These are phyloP conservation scores for Sardinella longiceps DNA, from an alignment of 2,797 vertebrate species.

Conservation along the genomic window DNA sequence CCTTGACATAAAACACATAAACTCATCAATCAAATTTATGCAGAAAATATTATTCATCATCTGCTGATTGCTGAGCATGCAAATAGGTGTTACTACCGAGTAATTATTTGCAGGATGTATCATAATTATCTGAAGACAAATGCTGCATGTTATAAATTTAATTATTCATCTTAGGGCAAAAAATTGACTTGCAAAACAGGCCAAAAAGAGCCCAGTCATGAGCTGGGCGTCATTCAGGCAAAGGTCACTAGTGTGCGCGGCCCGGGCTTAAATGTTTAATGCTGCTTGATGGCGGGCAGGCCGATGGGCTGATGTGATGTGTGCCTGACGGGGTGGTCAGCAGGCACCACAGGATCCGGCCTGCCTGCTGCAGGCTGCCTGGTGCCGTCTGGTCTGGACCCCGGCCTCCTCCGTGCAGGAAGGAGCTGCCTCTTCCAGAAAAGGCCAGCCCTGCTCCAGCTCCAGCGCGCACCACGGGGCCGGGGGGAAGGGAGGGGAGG, in stretches of 20 bases:
- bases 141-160: neutral
- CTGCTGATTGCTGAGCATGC: slow-evolving; percentile 36
- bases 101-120: slow-evolving; percentile 39
- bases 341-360: slow-evolving; percentile 24
- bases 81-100: slow-evolving; percentile 30
- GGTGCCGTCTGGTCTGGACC: slow-evolving; percentile 23
- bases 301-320: slow-evolving; percentile 8
- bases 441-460: neutral
- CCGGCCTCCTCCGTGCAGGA: slow-evolving; percentile 8
- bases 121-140: slow-evolving; percentile 13
- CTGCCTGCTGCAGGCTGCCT: neutral
- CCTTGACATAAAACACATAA: slow-evolving; percentile 44
- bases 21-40: slow-evolving; percentile 51
- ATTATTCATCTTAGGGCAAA: neutral
- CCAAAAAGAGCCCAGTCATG: slow-evolving; percentile 9
- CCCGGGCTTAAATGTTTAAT: slow-evolving; percentile 21
- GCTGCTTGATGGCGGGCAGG: slow-evolving; percentile 17
- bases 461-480: neutral
- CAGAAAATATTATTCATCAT: slow-evolving; percentile 45
- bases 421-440: slow-evolving; percentile 21
- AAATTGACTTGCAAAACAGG: slow-evolving; percentile 3
- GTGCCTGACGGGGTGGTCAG: slow-evolving; percentile 15
- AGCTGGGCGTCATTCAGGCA: neutral
- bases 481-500: neutral
- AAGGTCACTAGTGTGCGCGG: neutral